Conservation (phyloP, 2,797 vertebrate species). For the Columba guinea region DNA sequence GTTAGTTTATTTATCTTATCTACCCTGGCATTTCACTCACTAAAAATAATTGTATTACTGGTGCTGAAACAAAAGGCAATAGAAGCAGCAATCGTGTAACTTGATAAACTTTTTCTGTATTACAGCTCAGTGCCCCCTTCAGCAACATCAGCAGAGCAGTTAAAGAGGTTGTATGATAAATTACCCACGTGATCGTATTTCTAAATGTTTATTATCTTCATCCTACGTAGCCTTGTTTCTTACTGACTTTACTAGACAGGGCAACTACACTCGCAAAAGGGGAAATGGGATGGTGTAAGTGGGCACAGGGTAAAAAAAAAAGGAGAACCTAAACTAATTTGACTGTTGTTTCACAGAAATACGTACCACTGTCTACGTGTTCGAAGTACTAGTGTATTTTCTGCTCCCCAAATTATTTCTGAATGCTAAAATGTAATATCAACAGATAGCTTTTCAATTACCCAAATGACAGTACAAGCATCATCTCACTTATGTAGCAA, state of each 20-base stretch:
- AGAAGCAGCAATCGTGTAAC: not conserved
- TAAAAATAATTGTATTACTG: not conserved
- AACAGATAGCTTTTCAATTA: not conserved
- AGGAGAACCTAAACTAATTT: not conserved
- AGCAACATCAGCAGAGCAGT: not conserved
- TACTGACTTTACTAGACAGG: not conserved
- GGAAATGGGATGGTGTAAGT: not conserved
- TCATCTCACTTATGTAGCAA: not conserved
- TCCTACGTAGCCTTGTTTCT: not conserved
- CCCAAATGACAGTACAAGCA: not conserved
- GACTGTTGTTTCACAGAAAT: not conserved
- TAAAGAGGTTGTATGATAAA: not conserved
- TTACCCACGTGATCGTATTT: not conserved
- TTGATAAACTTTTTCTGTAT: not conserved
- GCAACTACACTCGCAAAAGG: not conserved
- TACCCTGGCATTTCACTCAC: not conserved
- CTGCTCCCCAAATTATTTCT: not conserved
- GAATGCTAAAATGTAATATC: not conserved
- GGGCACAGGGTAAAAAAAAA: not conserved
- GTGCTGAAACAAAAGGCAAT: not conserved
- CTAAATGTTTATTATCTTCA: not conserved
- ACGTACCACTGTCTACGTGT: not conserved
- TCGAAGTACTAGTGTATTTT: not conserved
- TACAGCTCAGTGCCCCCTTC: not conserved
- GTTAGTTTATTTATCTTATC: not conserved